Evolutionary conservation across 2,113 vertebrate species (phyloP), one percentile per base, ranked within the genome.

Genomic region (Sander lucioperca): DNA sequence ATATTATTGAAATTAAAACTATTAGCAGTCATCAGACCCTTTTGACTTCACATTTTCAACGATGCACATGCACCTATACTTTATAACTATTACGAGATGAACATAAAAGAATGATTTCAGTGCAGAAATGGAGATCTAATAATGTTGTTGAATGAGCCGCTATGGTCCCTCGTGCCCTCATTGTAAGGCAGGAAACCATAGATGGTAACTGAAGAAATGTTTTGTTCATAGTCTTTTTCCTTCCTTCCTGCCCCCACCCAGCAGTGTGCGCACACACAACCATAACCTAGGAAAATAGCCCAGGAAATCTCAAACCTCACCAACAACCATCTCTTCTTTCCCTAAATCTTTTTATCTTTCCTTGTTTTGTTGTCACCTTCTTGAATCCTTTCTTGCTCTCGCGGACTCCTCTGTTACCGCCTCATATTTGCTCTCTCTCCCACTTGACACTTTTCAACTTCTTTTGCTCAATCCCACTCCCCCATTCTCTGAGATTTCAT

Each of bases 1-100:
- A 11, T 70, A 69, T 87, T 87, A 91, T 67, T 76, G 67, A 87
- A 93, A 87, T 77, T 33, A 70, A 75, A 69, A 78, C 83, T n/a
- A 86, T 91, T 88, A 89, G 74, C 73, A 1, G 53, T 59, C 12
- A 71, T 82, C 47, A n/a, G 74, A 39, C 0, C 8, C 16, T 27
- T 63, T 45, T 33, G 51, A 27, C 16, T 63, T 68, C 58, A n/a
- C 18, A 18, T 70, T 75, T 50, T 43, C 57, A 57, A 71, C 27
- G 39, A 74, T 64, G 6, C 19, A 27, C 23, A 43, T 65, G 27
- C 43, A 69, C 58, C 43, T 53, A 23, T 9, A 5, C 4, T 61
- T 33, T 10, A 14, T 68, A 72, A 53, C 70, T 36, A 73, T 75
- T 81, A 33, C 61, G 62, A 23, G 21, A 70, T 50, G 15, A 53